Percentiles rank a stretch among this genome's conserved stretches.
Conservation (phyloP, 2,113 vertebrate species). For the Empidonax traillii region DNA sequence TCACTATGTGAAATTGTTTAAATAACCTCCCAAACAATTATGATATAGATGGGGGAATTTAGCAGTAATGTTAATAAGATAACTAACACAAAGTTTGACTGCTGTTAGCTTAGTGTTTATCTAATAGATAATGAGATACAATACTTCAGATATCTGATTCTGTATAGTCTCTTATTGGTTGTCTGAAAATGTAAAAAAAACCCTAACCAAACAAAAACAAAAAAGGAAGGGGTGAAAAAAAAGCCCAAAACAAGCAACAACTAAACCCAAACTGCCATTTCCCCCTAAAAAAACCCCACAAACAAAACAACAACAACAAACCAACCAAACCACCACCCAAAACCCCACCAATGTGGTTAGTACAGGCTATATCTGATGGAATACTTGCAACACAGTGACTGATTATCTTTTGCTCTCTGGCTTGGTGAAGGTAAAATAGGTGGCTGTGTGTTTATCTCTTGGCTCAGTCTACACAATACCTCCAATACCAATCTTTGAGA, state of each 20-base stretch:
- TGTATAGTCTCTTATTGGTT: not conserved
- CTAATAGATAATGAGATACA: not conserved
- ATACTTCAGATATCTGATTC: not conserved
- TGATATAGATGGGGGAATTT: not conserved
- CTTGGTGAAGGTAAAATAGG: not conserved
- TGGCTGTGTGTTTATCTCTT: not conserved
- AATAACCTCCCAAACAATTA: not conserved
- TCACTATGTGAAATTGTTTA: conserved; percentile 18
- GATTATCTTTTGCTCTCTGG: not conserved
- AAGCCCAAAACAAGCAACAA: not conserved
- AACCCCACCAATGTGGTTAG: not conserved
- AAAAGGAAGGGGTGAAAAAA: not conserved
- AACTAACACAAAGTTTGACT: not conserved
- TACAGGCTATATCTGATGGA: not conserved
- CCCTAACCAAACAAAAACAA: not conserved
- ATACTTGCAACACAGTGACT: not conserved
- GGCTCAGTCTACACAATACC: not conserved
- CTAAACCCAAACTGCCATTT: not conserved
- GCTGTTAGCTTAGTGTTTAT: not conserved
- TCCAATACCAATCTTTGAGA: not conserved
- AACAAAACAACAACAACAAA: not conserved
- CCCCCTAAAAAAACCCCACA: not conserved
- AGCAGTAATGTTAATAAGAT: not conserved
- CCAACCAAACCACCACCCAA: not conserved
- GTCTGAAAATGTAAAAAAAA: not conserved